phyloP scores from a whole-genome alignment of 2,113 vertebrate genomes.

The Lutjanus erythropterus region DNA sequence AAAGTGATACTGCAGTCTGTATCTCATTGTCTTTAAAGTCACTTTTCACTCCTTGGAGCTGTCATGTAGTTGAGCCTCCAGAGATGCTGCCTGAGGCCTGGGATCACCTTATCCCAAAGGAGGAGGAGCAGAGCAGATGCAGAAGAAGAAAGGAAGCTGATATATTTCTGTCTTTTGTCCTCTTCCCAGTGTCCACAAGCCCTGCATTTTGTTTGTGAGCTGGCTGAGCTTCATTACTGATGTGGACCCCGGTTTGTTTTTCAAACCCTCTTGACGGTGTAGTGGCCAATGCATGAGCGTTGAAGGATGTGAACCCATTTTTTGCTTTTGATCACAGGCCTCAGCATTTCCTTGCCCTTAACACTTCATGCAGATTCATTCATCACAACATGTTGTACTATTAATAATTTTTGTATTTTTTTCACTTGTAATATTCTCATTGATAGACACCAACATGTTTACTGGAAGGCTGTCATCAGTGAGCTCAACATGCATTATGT shows the following conservation, averaged over 20 bases:
- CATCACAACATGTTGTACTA: neutral
- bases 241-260: slow-evolving; percentile 26
- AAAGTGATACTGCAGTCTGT: neutral
- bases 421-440: neutral
- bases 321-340: slow-evolving; percentile 56
- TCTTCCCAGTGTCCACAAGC: slow-evolving; percentile 14
- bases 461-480: neutral
- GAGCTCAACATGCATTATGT: neutral
- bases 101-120: slow-evolving; percentile 37
- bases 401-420: neutral
- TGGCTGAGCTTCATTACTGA: slow-evolving; percentile 42
- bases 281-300: slow-evolving; percentile 12
- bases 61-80: neutral
- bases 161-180: slow-evolving; percentile 18
- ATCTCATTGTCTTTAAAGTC: slow-evolving; percentile 15
- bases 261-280: slow-evolving; percentile 21
- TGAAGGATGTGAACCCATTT: slow-evolving; percentile 51
- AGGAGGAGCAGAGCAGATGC: neutral
- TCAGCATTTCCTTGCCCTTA: slow-evolving; percentile 7
- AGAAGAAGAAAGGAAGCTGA: slow-evolving; percentile 17
- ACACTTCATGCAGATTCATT: neutral
- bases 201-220: neutral
- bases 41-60: slow-evolving; percentile 5
- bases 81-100: slow-evolving; percentile 1
- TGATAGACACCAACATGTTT: neutral